phyloP scores from a whole-genome alignment of 2,113 vertebrate species.

The Amphiprion percula region DNA sequence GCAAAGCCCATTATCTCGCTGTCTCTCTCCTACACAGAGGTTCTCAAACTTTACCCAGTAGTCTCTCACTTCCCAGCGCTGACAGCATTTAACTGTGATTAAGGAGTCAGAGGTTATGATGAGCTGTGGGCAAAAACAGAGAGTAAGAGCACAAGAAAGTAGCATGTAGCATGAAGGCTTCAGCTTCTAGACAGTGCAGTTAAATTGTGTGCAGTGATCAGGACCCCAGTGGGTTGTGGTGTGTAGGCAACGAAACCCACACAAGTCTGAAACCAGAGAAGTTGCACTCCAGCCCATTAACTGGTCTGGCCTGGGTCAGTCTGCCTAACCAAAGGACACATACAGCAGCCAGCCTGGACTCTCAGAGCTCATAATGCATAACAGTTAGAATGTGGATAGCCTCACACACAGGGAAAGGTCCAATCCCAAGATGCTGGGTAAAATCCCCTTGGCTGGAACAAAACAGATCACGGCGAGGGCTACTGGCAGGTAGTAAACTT shows the following conservation, averaged over 20 bases:
- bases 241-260: constrained; percentile 59
- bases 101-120: constrained; percentile 79
- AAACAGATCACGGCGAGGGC: constrained; percentile 71
- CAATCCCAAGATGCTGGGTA: constrained; percentile 63
- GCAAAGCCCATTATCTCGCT: constrained; percentile 83
- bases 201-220: constrained; percentile 60
- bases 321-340: constrained; percentile 64
- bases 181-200: constrained; percentile 45
- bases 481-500: constrained; percentile 67
- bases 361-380: constrained; percentile 67
- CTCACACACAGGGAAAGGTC: constrained; percentile 74
- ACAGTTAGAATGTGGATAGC: constrained; percentile 71
- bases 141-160: constrained; percentile 56
- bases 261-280: constrained; percentile 54
- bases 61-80: constrained; percentile 64
- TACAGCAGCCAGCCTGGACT: constrained; percentile 35
- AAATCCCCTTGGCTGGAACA: constrained; percentile 79
- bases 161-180: constrained; percentile 58
- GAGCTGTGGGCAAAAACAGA: constrained; percentile 72
- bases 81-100: constrained; percentile 83
- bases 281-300: constrained; percentile 69
- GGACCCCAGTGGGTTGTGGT: constrained; percentile 56
- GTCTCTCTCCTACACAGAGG: constrained; percentile 70
- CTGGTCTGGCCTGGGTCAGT: constrained; percentile 57
- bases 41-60: constrained; percentile 70